A percentile compares a stretch with the other conserved stretches of the same genome.
These are phyloP conservation scores for Glossosoma conforme DNA, from an alignment of 1,140 invertebrate species.

Conservation along the genomic window DNA sequence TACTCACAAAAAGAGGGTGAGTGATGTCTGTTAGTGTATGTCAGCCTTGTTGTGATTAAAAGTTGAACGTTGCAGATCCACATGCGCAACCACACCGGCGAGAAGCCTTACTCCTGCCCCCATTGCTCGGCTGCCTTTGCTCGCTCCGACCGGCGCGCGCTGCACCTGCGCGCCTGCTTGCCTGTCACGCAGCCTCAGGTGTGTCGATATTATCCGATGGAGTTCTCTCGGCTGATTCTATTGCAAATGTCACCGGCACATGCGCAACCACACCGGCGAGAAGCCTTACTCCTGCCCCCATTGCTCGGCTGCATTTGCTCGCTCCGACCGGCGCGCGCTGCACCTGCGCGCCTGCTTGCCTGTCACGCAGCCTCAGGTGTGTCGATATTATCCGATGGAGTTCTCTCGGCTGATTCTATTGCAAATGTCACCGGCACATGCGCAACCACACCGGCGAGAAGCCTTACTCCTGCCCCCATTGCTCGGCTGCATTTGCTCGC, in stretches of 20 bases:
- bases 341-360: conserved; percentile 21
- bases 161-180: conserved; percentile 20
- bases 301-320: conserved; percentile 43
- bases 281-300: conserved; percentile 58
- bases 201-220: too few species aligned
- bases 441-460: conserved; percentile 65
- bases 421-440: too few species aligned
- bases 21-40: too few species aligned
- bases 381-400: too few species aligned
- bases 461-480: conserved; percentile 56
- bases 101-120: conserved; percentile 49
- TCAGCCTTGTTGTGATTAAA: too few species aligned
- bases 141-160: conserved; percentile 19
- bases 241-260: too few species aligned
- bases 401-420: too few species aligned
- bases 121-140: conserved; percentile 41
- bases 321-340: conserved; percentile 20
- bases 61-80: conserved; percentile 42
- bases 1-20: too few species aligned
- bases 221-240: too few species aligned
- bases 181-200: background rate
- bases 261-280: conserved; percentile 63
- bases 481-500: conserved; percentile 41
- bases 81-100: conserved; percentile 55
- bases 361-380: background rate